These are phyloP conservation scores for Engraulis encrasicolus DNA, from an alignment of 2,113 vertebrate genomes.

Conservation along the genomic window DNA sequence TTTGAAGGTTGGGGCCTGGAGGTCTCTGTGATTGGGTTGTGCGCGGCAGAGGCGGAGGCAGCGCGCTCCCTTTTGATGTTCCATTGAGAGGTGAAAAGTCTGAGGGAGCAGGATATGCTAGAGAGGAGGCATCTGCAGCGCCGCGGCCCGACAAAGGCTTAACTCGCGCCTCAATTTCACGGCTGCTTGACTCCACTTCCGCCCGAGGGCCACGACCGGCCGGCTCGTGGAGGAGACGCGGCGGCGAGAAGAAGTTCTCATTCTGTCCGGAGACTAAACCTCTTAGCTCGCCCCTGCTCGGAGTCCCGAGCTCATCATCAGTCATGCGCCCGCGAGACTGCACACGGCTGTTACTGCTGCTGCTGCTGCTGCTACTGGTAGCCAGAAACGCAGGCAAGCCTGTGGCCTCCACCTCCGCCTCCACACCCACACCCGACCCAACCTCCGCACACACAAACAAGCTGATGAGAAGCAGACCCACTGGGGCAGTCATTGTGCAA, in stretches of 20 bases:
- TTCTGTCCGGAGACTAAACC: not conserved
- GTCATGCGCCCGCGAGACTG: not conserved
- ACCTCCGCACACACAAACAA: conserved; percentile 26
- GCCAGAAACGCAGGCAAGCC: too few relatives aligned
- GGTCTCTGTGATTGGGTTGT: not conserved
- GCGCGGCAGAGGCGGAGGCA: too few relatives aligned
- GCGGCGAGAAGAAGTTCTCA: conserved; percentile 10
- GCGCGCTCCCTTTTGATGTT: conserved; percentile 5
- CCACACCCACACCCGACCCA: too few relatives aligned
- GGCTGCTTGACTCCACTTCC: not conserved
- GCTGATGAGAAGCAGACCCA: not conserved
- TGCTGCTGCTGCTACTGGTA: too few relatives aligned
- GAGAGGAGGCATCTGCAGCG: not conserved
- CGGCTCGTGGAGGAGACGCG: not conserved
- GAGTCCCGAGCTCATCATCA: not conserved
- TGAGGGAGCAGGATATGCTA: not conserved
- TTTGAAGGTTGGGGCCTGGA: conserved; percentile 45
- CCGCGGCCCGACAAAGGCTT: not conserved
- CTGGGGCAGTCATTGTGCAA: conserved; percentile 31
- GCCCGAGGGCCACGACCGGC: not conserved
- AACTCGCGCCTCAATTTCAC: not conserved
- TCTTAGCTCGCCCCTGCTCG: not conserved
- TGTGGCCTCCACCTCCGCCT: too few relatives aligned
- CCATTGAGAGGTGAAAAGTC: not conserved
- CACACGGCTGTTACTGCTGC: too few relatives aligned